Base-by-base conservation (phyloP, 2,113 vertebrate species). In the Lepus timidus region DNA sequence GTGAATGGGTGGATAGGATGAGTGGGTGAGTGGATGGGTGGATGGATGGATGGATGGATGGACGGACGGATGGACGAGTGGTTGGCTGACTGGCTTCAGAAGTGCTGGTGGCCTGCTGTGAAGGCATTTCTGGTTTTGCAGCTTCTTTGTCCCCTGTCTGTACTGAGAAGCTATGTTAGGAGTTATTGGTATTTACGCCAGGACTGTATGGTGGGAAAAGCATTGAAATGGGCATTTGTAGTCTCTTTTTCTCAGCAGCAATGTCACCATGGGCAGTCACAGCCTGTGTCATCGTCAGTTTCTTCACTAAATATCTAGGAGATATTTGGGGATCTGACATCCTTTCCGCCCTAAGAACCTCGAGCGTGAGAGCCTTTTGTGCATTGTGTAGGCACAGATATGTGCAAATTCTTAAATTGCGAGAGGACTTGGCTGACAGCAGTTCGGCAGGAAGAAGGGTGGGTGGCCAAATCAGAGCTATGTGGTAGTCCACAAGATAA, bases 321-420 rank as follows among this genome's bases (percentile, higher is more conserved):
- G 23, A 17, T 31, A 19, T 58, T 87, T 31, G 49, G 51, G 4
- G 31, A 51, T 20, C 68, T 88, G 27, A 68, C n/a, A 17, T 76
- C 23, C 61, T 80, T 74, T 83, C 86, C 91, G 5, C 81, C 74
- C 79, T 39, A 9, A 96, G 71, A 82, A 49, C 39, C 11, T 92
- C 31, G 65, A 49, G 17, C 33, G 76, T 52, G 23, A 73, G 36
- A 29, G 70, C 20, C 9, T n/a, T 81, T 85, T 91, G 4, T 81
- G 27, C 29, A 76, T 16, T 78, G 90, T 58, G 74, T 44, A 83
- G 61, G 39, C 52, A 58, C 16, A 85, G 22, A 14, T 33, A 7
- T 67, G 19, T 4, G 51, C 36, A 51, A 3, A 7, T 85, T 88
- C 52, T 90, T 89, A 76, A 93, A 76, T 62, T 64, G 78, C 39